Base-by-base conservation (phyloP, 2,888 invertebrate species). In the Chrysomela aeneicollis region DNA sequence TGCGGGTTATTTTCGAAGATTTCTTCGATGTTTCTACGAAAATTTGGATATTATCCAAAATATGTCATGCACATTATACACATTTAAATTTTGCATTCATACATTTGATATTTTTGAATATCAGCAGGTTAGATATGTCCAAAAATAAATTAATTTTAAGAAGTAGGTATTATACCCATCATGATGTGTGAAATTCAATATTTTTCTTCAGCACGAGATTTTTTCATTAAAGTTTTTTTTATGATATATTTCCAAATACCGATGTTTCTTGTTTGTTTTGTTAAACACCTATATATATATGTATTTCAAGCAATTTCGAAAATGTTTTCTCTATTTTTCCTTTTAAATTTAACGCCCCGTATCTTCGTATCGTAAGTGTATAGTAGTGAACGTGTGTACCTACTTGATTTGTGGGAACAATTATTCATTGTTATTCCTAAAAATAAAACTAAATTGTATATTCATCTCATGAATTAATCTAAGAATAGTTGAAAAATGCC, bases 11-110 rank as follows among this genome's bases (percentile, higher is more conserved):
- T 63, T 63, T 53, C 18, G 52, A 30, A 32, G 53, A 59, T 32
- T 57, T 51, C 52, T 35, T 57, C 50, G 37, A 42, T 51, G 22
- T 59, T 52, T 54, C 47, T 46, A 32, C 46, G 58, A 63, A 63
- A 19, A 52, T 35, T 59, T 63, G 63, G 63, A 59, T 35, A 22
- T 37, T 47, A 19, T 63, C 63, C 63, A 63, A 63, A 63, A 37
- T 52, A 59, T 59, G 17, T 42, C 4, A 26, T 53, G 46, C 35
- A 35, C 17, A 19, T 54, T 4, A 12, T 37, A 37, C n/a, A 46
- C 15, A 17, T 57, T 15, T 19, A 15, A 32, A 57, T 46, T 37
- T 46, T 57, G 42, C 42, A 3, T 42, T 42, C 12, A 42, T 42
- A 42, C n/a, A 1, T 15, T 4, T 42, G 42, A 10, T 42, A 42